phyloP scores from a whole-genome alignment of 2,113 vertebrate genomes.

The Triplophysa dalaica region DNA sequence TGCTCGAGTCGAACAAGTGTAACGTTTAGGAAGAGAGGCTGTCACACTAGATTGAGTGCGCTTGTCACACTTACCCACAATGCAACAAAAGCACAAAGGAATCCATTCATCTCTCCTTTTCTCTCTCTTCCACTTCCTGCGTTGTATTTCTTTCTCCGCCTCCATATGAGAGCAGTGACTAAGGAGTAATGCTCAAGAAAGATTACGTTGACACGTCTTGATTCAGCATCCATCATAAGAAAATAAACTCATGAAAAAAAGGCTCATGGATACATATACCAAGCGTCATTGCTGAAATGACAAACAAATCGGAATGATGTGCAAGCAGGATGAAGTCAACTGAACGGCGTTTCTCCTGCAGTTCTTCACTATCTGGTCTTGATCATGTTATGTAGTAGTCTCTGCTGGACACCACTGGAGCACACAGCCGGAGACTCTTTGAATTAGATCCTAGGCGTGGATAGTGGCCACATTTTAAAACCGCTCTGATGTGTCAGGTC shows the following conservation, averaged over 20 bases:
- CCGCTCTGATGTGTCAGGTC: too few species aligned
- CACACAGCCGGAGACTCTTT: too few species aligned
- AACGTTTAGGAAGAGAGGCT: constrained; percentile 29
- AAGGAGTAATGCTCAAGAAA: constrained; percentile 11
- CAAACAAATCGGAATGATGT: background rate
- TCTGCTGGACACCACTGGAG: too few species aligned
- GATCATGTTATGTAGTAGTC: background rate
- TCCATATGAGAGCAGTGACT: constrained; percentile 15
- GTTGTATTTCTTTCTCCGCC: background rate
- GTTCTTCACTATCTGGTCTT: background rate
- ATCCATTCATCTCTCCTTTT: constrained; percentile 20
- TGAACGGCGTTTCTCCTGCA: background rate
- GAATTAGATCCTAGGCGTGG: too few species aligned
- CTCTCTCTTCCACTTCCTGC: background rate
- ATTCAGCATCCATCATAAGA: constrained; percentile 1
- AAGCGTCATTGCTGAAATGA: background rate
- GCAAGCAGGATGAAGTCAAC: background rate
- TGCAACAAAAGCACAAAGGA: constrained; percentile 28
- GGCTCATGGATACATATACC: background rate
- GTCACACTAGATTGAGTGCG: constrained; percentile 22
- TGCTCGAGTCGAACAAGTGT: constrained; percentile 19
- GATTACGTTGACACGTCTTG: background rate
- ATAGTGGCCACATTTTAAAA: too few species aligned
- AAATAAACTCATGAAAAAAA: background rate
- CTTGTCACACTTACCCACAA: constrained; percentile 16